Conservation (phyloP, 2,888 invertebrate species). For the Napeogenes inachia region DNA sequence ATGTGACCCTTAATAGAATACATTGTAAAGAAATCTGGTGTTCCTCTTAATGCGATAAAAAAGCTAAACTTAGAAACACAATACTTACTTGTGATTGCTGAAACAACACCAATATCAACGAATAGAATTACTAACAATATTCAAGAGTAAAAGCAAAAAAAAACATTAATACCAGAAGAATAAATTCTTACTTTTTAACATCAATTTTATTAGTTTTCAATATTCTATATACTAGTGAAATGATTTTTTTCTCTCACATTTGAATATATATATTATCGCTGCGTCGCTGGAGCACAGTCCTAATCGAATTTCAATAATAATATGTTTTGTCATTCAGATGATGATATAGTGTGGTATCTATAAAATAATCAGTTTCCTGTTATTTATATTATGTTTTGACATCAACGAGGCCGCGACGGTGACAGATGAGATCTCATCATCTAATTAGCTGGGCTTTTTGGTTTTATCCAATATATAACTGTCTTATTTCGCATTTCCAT, state of each 20-base stretch:
- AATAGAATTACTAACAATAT: too few species aligned
- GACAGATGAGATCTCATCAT: background rate
- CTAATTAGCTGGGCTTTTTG: background rate
- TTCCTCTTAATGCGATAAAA: too few species aligned
- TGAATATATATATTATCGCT: background rate
- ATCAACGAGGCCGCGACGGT: background rate
- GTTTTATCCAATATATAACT: background rate
- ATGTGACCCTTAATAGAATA: too few species aligned
- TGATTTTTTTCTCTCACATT: background rate
- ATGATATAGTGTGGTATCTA: constrained; percentile 15
- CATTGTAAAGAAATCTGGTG: too few species aligned
- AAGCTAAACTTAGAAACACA: too few species aligned
- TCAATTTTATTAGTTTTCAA: too few species aligned
- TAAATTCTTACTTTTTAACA: too few species aligned
- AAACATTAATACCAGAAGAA: too few species aligned
- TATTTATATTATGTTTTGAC: constrained; percentile 9
- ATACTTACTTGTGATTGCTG: too few species aligned
- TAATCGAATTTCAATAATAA: constrained; percentile 10
- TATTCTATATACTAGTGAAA: background rate
- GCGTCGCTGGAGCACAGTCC: background rate
- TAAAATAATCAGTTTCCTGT: constrained; percentile 11
- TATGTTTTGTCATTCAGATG: constrained; percentile 7
- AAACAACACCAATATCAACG: too few species aligned
- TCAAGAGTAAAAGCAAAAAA: too few species aligned
- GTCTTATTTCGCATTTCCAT: background rate